These are phyloP conservation scores for Caenorhabditis imperialis DNA, from an alignment of 2,888 invertebrate species.

Conservation along the genomic window DNA sequence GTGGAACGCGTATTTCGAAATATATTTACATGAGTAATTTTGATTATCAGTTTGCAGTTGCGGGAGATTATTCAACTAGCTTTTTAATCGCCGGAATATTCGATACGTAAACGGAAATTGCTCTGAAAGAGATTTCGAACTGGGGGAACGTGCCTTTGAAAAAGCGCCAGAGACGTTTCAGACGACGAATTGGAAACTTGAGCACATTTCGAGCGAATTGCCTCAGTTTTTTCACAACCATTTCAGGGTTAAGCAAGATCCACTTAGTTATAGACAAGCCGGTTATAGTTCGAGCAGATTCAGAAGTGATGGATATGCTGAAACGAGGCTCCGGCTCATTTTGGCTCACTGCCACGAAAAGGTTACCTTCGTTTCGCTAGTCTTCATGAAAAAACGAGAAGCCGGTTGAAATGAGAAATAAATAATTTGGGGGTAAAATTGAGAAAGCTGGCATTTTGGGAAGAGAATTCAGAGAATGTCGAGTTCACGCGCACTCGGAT, in stretches of 20 bases:
- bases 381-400: slow-evolving; percentile 13
- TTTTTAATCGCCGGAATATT: no score
- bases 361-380: slow-evolving; percentile 3
- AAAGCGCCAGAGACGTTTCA: slow-evolving; percentile 10
- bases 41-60: no score
- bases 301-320: slow-evolving; percentile 4
- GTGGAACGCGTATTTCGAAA: no score
- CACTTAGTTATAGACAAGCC: slow-evolving; percentile 20
- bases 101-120: no score
- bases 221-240: slow-evolving; percentile 27
- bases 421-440: no score
- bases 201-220: slow-evolving; percentile 21
- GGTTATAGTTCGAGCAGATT: slow-evolving; percentile 13
- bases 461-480: no score
- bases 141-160: slow-evolving; percentile 17
- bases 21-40: no score
- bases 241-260: slow-evolving; percentile 11
- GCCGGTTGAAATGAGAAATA: slow-evolving; percentile 1
- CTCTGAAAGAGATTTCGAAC: no score
- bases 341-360: neutral
- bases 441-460: no score
- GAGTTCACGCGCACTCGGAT: no score
- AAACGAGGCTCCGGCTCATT: neutral
- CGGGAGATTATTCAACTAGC: no score
- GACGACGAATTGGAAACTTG: slow-evolving; percentile 7